Evolutionary conservation across 2,113 vertebrate species (phyloP).

Genomic region (Dipodomys ordii): DNA sequence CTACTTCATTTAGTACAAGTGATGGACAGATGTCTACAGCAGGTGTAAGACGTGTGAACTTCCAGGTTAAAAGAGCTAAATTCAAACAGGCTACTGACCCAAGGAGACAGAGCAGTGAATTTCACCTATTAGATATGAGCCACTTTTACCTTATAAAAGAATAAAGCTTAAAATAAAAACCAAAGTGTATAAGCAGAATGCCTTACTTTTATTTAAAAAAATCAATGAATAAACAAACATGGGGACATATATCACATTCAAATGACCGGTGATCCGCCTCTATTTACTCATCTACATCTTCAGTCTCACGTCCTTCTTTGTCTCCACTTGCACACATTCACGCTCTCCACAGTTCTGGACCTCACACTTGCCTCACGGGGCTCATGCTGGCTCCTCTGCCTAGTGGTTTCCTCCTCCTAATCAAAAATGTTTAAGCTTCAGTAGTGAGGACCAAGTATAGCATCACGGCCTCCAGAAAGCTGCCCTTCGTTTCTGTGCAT

Average conservation of each 20-base stretch:
- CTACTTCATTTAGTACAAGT: neutral
- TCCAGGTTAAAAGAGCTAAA: neutral
- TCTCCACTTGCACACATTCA: neutral
- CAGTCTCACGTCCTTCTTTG: neutral
- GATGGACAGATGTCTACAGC: neutral
- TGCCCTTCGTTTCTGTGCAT: neutral
- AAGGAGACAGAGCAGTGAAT: neutral
- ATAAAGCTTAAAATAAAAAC: neutral
- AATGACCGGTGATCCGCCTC: neutral
- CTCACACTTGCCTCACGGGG: too few species aligned
- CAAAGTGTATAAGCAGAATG: neutral
- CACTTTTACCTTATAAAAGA: constrained; percentile 10
- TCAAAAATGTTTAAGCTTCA: neutral
- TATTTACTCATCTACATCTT: neutral
- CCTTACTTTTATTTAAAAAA: constrained; percentile 3
- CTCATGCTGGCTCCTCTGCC: neutral
- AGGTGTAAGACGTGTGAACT: neutral
- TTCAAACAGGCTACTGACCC: neutral
- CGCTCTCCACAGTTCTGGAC: neutral
- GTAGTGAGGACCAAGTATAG: neutral
- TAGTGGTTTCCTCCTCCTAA: neutral
- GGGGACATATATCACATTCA: neutral
- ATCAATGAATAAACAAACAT: neutral
- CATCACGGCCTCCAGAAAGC: neutral
- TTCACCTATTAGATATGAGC: neutral